Conservation (phyloP, 2,797 vertebrate genomes). For the Cichlasoma orientale region DNA sequence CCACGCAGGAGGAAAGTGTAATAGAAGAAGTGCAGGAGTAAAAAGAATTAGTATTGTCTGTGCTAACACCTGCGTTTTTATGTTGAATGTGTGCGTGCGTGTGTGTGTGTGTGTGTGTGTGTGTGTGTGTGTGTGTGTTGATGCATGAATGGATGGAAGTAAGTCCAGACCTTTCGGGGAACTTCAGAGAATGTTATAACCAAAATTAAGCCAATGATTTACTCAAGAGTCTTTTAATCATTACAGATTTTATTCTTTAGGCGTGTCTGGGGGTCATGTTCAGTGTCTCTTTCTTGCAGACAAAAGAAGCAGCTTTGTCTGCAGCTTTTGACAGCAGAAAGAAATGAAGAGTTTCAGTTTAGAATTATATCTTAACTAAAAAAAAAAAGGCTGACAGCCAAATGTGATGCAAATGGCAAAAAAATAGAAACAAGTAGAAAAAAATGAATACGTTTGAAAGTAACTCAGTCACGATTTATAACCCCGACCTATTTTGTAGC, state of each 20-base stretch:
- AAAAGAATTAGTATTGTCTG: neutral
- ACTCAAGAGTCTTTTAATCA: slow-evolving; percentile 8
- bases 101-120: too few relatives aligned
- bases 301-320: neutral
- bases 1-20: neutral
- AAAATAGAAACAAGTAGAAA: too few relatives aligned
- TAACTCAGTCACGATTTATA: neutral
- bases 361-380: neutral
- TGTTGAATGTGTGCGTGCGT: too few relatives aligned
- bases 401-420: neutral
- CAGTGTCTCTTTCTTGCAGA: neutral
- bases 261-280: neutral
- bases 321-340: neutral
- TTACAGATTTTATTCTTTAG: slow-evolving; percentile 2
- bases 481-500: neutral
- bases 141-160: neutral
- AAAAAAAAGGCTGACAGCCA: neutral
- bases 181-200: neutral
- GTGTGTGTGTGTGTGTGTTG: neutral
- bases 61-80: neutral
- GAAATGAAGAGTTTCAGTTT: neutral
- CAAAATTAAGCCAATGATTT: slow-evolving; percentile 9
- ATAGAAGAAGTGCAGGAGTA: neutral
- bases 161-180: neutral
- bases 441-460: neutral